A percentile compares a stretch with the other conserved stretches of the same genome.
Conservation (phyloP, 1,140 invertebrate species). For the Tetramorium simillimum region DNA sequence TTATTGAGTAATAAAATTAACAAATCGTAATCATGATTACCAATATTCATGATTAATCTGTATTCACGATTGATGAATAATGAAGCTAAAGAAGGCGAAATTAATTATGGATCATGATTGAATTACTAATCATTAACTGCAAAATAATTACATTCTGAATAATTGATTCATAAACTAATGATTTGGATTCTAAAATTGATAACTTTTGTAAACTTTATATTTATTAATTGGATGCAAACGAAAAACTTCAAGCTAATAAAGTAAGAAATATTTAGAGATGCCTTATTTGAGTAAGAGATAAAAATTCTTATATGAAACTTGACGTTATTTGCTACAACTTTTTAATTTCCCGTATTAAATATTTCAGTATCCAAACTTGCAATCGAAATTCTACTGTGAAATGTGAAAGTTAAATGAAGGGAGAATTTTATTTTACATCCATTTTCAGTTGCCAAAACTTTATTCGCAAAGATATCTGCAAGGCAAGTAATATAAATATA, state of each 20-base stretch:
- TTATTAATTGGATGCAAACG: neutral
- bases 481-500: neutral
- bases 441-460: neutral
- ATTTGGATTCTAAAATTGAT: neutral
- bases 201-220: neutral
- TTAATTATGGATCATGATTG: neutral
- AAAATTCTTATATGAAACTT: conserved; percentile 3
- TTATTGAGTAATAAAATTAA: neutral
- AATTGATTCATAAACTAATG: conserved; percentile 11
- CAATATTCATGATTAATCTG: neutral
- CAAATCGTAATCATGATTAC: neutral
- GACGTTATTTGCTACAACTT: conserved; percentile 4
- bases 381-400: conserved; percentile 22
- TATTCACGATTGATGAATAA: conserved; percentile 35
- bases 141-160: conserved; percentile 2
- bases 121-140: neutral
- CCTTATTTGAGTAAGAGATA: neutral
- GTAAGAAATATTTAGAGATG: neutral
- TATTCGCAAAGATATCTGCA: neutral
- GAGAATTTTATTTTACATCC: neutral
- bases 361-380: conserved; percentile 7
- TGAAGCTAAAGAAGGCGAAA: neutral
- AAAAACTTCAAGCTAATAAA: neutral
- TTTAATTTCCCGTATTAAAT: conserved; percentile 23
- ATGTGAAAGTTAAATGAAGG: neutral